phyloP scores from a whole-genome alignment of 1,140 invertebrate species.

The Sinella curviseta region DNA sequence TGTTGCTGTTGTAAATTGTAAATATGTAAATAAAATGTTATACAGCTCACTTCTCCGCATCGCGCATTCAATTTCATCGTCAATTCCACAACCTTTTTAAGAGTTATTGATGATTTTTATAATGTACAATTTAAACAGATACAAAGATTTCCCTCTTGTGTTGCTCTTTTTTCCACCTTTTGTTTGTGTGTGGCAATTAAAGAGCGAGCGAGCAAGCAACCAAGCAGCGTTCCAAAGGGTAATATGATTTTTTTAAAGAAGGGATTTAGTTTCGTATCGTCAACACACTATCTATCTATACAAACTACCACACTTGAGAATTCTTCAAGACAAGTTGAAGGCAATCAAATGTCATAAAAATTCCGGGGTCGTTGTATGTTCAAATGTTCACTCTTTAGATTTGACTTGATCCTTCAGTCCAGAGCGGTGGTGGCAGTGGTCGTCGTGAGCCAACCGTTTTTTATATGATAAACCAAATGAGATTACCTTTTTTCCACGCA shows the following conservation, averaged over 20 bases:
- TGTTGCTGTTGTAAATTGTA: background rate
- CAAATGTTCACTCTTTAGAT: no score
- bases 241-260: no score
- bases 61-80: no score
- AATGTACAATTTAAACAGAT: slow-evolving; percentile 2
- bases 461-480: no score
- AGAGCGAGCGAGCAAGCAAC: background rate
- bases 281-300: no score
- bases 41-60: background rate
- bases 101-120: slow-evolving; percentile 9
- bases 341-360: slow-evolving; percentile 44
- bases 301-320: no score
- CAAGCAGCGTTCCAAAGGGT: no score
- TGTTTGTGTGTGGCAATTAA: slow-evolving; percentile 24
- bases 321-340: slow-evolving; percentile 18
- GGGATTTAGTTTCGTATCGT: no score
- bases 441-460: no score
- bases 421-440: no score
- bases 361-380: slow-evolving; percentile 31
- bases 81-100: background rate
- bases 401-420: background rate
- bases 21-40: background rate
- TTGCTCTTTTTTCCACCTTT: background rate
- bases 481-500: no score
- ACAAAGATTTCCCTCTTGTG: no score